Evolutionary conservation across 2,797 vertebrate species (phyloP).

Genomic region (Chrysocyon brachyurus): DNA sequence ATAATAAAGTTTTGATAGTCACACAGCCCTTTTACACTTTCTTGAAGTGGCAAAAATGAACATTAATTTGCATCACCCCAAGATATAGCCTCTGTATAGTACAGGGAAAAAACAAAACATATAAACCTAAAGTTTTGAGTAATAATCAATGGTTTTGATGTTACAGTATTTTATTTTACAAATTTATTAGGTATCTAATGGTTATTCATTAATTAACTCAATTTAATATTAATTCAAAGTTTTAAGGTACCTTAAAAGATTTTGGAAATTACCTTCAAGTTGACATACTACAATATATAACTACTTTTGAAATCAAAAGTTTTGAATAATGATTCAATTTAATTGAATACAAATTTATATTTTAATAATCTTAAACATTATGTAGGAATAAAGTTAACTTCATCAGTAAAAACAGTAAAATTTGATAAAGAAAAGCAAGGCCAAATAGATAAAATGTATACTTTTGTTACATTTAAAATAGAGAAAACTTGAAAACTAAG

Average conservation of each 20-base stretch:
- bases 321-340: slow-evolving; percentile 23
- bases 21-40: not conserved
- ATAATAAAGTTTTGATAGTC: not conserved
- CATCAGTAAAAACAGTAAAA: not conserved
- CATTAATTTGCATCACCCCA: not conserved
- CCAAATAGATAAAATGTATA: not conserved
- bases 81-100: not conserved
- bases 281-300: not conserved
- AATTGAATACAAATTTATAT: slow-evolving; percentile 7
- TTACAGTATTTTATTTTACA: not conserved
- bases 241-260: not conserved
- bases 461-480: not conserved
- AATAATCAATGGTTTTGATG: not conserved
- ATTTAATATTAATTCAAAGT: not conserved
- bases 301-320: not conserved
- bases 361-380: slow-evolving; percentile 25
- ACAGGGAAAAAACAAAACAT: not conserved
- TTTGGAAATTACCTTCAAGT: slow-evolving; percentile 16
- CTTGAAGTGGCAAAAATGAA: slow-evolving; percentile 25
- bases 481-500: not conserved
- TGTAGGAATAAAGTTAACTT: not conserved
- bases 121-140: not conserved
- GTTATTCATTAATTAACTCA: not conserved
- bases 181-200: not conserved
- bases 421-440: not conserved